Percentiles rank a stretch among this genome's conserved stretches.
Conservation (phyloP, 2,888 invertebrate genomes). For the Petrophora chlorosata region DNA sequence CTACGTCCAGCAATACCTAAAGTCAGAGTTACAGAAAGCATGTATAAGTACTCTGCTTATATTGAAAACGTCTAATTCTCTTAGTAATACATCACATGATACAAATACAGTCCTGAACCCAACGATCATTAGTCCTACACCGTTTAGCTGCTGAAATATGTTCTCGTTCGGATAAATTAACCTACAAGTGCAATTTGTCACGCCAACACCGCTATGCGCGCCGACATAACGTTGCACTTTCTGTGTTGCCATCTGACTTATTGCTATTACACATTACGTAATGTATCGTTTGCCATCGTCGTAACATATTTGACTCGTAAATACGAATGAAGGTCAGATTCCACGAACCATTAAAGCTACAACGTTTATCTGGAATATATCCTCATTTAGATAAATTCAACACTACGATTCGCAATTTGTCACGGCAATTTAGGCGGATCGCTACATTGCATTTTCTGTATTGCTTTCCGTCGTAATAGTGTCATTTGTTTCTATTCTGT, state of each 20-base stretch:
- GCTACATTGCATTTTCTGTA: neutral
- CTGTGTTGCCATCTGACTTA: neutral
- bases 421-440: neutral
- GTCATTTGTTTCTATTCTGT: slow-evolving; percentile 1
- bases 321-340: slow-evolving; percentile 6
- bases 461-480: neutral
- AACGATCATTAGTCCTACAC: slow-evolving; percentile 1
- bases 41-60: no score
- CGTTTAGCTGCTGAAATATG: slow-evolving; percentile 8
- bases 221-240: neutral
- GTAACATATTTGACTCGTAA: neutral
- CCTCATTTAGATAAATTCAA: slow-evolving; percentile 8
- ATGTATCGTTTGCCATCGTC: neutral
- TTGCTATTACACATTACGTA: no score
- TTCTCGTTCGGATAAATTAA: slow-evolving; percentile 7
- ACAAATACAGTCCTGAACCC: neutral
- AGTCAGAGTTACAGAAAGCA: no score
- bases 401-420: slow-evolving; percentile 4
- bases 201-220: neutral
- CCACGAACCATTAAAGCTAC: neutral
- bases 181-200: neutral
- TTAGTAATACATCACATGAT: no score
- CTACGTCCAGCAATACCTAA: no score
- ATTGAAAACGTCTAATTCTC: no score
- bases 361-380: neutral